Base-by-base conservation (phyloP, 2,888 invertebrate genomes). In the Macrostomum cliftonense region DNA sequence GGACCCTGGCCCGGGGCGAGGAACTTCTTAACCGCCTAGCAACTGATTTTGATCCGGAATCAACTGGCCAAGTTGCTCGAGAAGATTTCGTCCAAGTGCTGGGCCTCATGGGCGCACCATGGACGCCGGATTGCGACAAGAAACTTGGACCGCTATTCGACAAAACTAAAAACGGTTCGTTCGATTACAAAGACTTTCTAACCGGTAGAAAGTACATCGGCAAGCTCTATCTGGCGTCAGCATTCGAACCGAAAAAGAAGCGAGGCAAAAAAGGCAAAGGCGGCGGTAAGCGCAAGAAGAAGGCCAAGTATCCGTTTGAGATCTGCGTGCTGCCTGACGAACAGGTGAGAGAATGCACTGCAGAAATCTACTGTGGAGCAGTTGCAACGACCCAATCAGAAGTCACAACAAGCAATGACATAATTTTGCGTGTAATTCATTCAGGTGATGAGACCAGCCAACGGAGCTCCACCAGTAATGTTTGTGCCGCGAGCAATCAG, bases 171-270 rank as follows among this genome's bases (percentile, higher is more conserved):
- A 63, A 65, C 46, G 62, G 61, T 4, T 58, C 54, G 47, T 54
- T 70, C 21, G 64, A 69, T 51, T 67, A 63, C 55, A 60, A 59
- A 51, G 64, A 67, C 40, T 68, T 70, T 54, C 51, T 68, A 12
- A 47, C 54, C 11, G 69, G 65, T 12, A 70, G 68, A 53, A 68
- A 68, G 52, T 70, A 64, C 58, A 58, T 70, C 37, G 66, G 68
- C 54, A 69, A 69, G 56, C 62, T 61, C 52, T 68, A 61, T 55
- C 55, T 66, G 38, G 61, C 63, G 61, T 59, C 60, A 55, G 63
- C 67, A 16, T 70, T 67, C 56, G 66, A 68, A 50, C 64, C 61
- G 12, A 70, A 70, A 53, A 63, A 61, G 56, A 70, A 70, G 53
- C 68, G 69, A 54, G 64, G 64, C 52, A 66, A 48, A 36, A 48